These are phyloP conservation scores for Pangasius krempfi DNA, from an alignment of 2,797 vertebrate species.

Conservation along the genomic window DNA sequence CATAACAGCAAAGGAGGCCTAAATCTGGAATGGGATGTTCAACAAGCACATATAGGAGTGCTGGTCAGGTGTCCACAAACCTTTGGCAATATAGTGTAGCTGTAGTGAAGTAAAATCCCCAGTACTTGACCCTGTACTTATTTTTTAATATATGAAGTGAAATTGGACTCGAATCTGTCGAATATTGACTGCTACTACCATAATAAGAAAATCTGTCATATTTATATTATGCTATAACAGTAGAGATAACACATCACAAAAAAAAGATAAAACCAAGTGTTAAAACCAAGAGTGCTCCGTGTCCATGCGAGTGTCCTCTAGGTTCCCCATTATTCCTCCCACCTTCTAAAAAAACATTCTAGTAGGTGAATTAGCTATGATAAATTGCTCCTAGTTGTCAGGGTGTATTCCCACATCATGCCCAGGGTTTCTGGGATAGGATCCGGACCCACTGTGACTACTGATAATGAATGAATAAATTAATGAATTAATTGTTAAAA, in stretches of 20 bases:
- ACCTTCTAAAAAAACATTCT: background rate
- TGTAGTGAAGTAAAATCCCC: background rate
- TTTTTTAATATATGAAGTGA: background rate
- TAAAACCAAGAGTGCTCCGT: background rate
- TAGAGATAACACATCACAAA: background rate
- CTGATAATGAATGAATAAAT: background rate
- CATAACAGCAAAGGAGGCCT: background rate
- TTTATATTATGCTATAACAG: background rate
- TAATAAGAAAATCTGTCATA: too few relatives aligned
- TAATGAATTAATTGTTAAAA: background rate
- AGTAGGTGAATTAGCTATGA: background rate
- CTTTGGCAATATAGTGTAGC: background rate
- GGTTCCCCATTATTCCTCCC: background rate
- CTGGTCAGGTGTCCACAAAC: background rate
- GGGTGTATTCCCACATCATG: background rate
- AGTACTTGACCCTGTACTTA: background rate
- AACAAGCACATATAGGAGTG: background rate
- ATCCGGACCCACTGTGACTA: background rate
- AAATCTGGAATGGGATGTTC: background rate
- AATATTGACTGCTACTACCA: background rate
- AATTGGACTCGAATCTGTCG: background rate
- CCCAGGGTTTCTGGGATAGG: background rate
- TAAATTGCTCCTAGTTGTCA: background rate
- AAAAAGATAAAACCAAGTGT: background rate
- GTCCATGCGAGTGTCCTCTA: background rate